These are phyloP conservation scores for Cepaea hortensis DNA, from an alignment of 2,888 invertebrate species.

Conservation along the genomic window DNA sequence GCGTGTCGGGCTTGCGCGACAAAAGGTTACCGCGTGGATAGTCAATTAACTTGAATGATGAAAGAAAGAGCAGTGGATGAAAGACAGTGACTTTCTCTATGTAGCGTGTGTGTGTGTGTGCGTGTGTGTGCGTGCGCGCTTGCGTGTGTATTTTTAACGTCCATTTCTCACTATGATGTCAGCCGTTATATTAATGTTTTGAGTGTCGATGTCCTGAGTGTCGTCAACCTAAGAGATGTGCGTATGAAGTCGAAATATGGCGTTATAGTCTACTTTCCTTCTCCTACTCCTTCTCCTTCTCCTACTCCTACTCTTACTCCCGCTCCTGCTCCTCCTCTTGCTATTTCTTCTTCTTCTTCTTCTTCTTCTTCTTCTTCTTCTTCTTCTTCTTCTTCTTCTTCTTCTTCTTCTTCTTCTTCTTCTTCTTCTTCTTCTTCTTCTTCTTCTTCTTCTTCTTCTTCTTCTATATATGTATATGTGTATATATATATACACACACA, in stretches of 20 bases:
- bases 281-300: no score
- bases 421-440: neutral
- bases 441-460: neutral
- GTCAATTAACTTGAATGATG: neutral
- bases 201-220: no score
- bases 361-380: no score
- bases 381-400: neutral
- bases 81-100: neutral
- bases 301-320: no score
- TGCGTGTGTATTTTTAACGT: neutral
- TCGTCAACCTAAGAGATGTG: no score
- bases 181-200: no score
- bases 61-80: neutral
- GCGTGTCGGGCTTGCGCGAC: neutral
- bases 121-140: neutral
- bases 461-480: neutral
- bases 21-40: neutral
- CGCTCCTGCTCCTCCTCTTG: neutral
- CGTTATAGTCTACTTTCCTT: no score
- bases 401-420: neutral
- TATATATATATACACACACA: no score
- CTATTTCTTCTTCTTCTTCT: neutral
- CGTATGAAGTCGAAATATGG: no score
- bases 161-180: no score
- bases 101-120: neutral